Percentiles rank a stretch among this genome's conserved stretches.
Conservation (phyloP, 2,888 invertebrate genomes). For the Masnerella sp. region DNA sequence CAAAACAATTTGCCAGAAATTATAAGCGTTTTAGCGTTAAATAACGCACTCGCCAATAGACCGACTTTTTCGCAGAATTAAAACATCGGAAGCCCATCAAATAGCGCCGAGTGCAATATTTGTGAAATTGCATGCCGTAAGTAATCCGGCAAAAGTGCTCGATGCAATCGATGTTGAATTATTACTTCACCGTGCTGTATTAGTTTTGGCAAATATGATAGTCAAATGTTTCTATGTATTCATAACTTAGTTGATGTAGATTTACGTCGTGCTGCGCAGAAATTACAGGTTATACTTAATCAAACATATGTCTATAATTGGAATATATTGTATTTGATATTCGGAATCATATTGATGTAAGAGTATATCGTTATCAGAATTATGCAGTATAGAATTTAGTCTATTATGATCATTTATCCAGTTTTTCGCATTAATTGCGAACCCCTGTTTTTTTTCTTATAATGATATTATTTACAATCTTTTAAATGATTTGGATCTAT, state of each 20-base stretch:
- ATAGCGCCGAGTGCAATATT: background rate
- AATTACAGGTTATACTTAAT: conserved; percentile 12
- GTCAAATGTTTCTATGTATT: background rate
- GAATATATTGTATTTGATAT: background rate
- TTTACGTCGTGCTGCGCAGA: background rate
- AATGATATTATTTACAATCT: no score
- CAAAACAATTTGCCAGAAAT: conserved; percentile 17
- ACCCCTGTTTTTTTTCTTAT: no score
- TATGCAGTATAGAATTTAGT: no score
- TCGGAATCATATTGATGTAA: conserved; percentile 4
- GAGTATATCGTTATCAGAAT: no score
- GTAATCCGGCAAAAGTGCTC: background rate
- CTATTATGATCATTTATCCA: no score
- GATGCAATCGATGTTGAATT: background rate
- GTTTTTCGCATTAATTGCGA: no score
- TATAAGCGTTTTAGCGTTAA: conserved; percentile 16
- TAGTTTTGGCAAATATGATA: conserved; percentile 3
- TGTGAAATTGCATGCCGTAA: conserved; percentile 1
- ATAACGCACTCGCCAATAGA: conserved; percentile 8
- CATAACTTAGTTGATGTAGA: conserved; percentile 13
- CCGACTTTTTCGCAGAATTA: conserved; percentile 18
- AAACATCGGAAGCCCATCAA: conserved; percentile 18
- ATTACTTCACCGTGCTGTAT: background rate
- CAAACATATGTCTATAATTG: conserved; percentile 14
- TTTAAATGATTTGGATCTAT: no score